Evolutionary conservation across 37 sponge, comb jelly and placozoan genomes (phyloP).

Genomic region (Haliclona indistincta): DNA sequence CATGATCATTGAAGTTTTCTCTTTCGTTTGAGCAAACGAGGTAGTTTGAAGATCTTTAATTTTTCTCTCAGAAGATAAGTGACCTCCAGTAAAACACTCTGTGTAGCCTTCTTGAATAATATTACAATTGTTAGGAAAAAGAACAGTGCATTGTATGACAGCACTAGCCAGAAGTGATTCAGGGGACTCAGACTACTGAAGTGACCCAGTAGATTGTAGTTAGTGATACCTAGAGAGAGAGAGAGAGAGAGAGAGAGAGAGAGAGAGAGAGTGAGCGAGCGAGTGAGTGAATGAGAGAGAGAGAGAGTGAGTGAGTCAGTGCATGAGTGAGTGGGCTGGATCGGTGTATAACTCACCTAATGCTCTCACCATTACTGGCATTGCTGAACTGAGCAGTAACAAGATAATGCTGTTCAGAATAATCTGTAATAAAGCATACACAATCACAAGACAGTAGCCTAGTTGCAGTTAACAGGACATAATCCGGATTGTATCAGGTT

Average conservation of each 20-base stretch:
- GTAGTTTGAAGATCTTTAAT: no score
- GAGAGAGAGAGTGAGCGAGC: no score
- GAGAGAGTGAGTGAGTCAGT: no score
- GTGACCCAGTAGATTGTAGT: slow-evolving; percentile 74
- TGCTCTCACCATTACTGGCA: slow-evolving; percentile 56
- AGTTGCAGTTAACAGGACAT: not conserved
- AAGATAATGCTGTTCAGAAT: slow-evolving; percentile 72
- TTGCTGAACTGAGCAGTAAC: slow-evolving; percentile 71
- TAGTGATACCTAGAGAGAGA: slow-evolving; percentile 64
- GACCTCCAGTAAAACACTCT: slow-evolving; percentile 43
- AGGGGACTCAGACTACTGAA: slow-evolving; percentile 68
- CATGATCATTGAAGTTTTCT: no score
- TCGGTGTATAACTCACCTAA: slow-evolving; percentile 48
- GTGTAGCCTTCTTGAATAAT: slow-evolving; percentile 51
- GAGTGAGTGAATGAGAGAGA: no score
- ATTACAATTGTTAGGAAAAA: slow-evolving; percentile 48
- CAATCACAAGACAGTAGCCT: not conserved
- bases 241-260: not conserved
- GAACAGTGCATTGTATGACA: slow-evolving; percentile 75
- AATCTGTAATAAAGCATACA: slow-evolving; percentile 31
- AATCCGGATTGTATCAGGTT: not conserved
- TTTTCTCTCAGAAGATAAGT: slow-evolving; percentile 3
- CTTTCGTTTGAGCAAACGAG: no score
- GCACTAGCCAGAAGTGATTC: slow-evolving; percentile 52
- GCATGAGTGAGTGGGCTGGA: no score